phyloP scores from a whole-genome alignment of 1,140 invertebrate species.

The Brachionus angularis region DNA sequence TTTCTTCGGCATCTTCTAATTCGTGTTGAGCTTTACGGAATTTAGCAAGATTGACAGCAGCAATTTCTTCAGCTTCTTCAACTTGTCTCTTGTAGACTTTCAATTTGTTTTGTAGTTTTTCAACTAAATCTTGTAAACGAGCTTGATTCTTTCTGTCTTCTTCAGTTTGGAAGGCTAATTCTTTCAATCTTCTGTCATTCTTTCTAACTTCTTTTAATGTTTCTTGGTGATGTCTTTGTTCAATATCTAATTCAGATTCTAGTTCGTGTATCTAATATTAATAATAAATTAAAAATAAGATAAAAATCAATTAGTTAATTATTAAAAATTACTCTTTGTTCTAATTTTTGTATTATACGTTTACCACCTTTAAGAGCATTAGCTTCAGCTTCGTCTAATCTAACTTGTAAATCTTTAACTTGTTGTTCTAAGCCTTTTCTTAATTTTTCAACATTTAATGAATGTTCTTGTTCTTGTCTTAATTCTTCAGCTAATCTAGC shows the following conservation, averaged over 20 bases:
- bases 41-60: constrained; percentile 95
- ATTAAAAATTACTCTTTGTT: constrained; percentile 52
- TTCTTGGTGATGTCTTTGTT: constrained; percentile 83
- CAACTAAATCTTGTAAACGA: constrained; percentile 92
- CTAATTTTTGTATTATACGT: constrained; percentile 66
- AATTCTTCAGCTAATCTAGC: constrained; percentile 94
- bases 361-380: constrained; percentile 96
- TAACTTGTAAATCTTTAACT: constrained; percentile 94
- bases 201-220: constrained; percentile 70
- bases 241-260: constrained; percentile 93
- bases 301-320: not conserved
- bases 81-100: constrained; percentile 99
- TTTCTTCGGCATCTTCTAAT: constrained; percentile 86
- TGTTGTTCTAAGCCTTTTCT: constrained; percentile 92
- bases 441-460: constrained; percentile 92
- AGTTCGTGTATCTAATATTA: constrained; percentile 66
- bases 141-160: constrained; percentile 97
- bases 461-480: constrained; percentile 92
- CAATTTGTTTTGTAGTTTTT: constrained; percentile 98
- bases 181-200: constrained; percentile 70
- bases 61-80: constrained; percentile 97
- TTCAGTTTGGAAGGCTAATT: constrained; percentile 83
- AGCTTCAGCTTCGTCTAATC: constrained; percentile 90
- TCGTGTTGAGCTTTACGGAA: constrained; percentile 79
- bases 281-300: not conserved